Evolutionary conservation across 2,888 invertebrate genomes (phyloP).

Genomic region (Nomada fucata): DNA sequence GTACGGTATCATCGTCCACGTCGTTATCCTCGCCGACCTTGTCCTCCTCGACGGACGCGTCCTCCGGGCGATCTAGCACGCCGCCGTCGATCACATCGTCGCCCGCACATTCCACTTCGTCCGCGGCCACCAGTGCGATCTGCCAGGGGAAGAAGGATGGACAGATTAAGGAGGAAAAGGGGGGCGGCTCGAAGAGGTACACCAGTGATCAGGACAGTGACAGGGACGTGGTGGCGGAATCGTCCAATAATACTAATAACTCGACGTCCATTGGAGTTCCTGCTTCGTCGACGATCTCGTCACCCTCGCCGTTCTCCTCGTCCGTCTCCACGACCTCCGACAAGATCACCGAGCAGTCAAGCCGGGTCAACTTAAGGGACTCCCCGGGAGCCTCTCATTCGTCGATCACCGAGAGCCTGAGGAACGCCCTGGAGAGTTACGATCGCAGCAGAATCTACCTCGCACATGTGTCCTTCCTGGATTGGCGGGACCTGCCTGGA

Average conservation of each 20-base stretch:
- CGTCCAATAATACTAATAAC: constrained; percentile 15
- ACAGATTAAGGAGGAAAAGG: neutral
- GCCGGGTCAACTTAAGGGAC: constrained; percentile 34
- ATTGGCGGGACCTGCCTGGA: constrained; percentile 84
- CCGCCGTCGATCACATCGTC: constrained; percentile 61
- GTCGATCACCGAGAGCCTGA: constrained; percentile 69
- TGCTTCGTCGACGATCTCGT: constrained; percentile 50
- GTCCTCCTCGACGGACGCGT: constrained; percentile 57
- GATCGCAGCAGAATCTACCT: constrained; percentile 83
- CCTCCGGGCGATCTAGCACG: constrained; percentile 57
- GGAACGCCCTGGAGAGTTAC: constrained; percentile 78
- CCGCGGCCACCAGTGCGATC: constrained; percentile 37
- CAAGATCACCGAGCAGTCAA: constrained; percentile 44
- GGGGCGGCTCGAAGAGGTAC: neutral
- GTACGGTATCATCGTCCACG: constrained; percentile 43
- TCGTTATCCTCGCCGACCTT: constrained; percentile 58
- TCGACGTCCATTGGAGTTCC: constrained; percentile 35
- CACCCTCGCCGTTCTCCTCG: constrained; percentile 64
- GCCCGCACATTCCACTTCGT: constrained; percentile 49
- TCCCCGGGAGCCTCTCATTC: constrained; percentile 23
- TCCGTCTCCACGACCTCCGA: constrained; percentile 62
- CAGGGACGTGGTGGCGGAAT: constrained; percentile 27
- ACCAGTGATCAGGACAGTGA: constrained; percentile 42
- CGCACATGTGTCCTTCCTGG: constrained; percentile 82
- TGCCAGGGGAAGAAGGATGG: constrained; percentile 24